phyloP scores from a whole-genome alignment of 2,113 vertebrate species.

The Misgurnus mizolepis region DNA sequence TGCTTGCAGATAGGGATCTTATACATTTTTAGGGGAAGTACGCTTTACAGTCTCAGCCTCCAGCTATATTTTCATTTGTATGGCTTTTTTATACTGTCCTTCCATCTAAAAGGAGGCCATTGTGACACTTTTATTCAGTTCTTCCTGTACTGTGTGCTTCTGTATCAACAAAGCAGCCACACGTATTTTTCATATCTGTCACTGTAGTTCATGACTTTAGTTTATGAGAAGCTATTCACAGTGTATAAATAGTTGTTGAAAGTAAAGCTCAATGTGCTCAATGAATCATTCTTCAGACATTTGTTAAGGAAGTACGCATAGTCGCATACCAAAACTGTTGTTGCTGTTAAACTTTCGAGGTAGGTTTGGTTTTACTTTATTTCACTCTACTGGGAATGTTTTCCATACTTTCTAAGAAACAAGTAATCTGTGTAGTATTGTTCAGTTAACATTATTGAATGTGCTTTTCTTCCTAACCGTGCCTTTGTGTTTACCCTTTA shows the following conservation, averaged over 20 bases:
- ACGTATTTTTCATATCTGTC: conserved; percentile 47
- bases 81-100: conserved; percentile 51
- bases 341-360: conserved; percentile 3
- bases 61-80: conserved; percentile 58
- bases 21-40: conserved; percentile 25
- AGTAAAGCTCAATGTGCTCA: conserved; percentile 2
- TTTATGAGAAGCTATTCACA: conserved; percentile 20
- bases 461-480: too few relatives aligned
- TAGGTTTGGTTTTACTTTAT: not conserved
- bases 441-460: not conserved
- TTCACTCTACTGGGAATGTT: not conserved
- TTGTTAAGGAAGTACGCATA: conserved; percentile 10
- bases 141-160: conserved; percentile 47
- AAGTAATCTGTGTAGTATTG: not conserved
- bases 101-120: conserved; percentile 61
- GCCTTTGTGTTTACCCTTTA: too few relatives aligned
- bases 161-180: conserved; percentile 57
- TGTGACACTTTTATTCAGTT: conserved; percentile 51
- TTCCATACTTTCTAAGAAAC: not conserved
- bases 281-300: not conserved
- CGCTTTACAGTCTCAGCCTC: conserved; percentile 35
- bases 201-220: not conserved
- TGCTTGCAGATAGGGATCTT: not conserved
- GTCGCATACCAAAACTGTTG: conserved; percentile 44
- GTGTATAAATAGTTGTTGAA: conserved; percentile 1